Conservation (phyloP, 1,140 invertebrate species). For the Stenopsyche tienmushanensis region DNA sequence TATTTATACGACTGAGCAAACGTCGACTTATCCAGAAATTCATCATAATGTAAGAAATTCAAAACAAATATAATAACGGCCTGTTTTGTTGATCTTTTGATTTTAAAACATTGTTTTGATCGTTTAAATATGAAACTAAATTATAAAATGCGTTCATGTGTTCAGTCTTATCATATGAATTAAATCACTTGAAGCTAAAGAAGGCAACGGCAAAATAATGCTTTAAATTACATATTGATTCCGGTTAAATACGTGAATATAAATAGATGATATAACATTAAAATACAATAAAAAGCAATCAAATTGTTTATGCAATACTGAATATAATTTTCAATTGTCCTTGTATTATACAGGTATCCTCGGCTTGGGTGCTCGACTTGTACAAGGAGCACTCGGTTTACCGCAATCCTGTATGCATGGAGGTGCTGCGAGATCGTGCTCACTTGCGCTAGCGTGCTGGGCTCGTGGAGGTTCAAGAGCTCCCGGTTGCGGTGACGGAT, state of each 20-base stretch:
- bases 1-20: no score
- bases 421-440: constrained; percentile 61
- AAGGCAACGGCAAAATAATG: no score
- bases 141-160: no score
- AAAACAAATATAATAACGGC: no score
- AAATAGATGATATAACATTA: neutral
- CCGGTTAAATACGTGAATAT: neutral
- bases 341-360: constrained; percentile 12
- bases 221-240: neutral
- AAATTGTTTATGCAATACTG: neutral
- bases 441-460: constrained; percentile 71
- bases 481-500: constrained; percentile 63
- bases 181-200: no score
- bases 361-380: constrained; percentile 16
- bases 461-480: constrained; percentile 64
- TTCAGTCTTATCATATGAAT: no score
- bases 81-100: no score
- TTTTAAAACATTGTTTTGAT: no score
- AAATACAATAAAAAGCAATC: neutral
- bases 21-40: no score
- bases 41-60: no score
- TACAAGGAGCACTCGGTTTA: constrained; percentile 19
- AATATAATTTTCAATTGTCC: no score
- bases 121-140: no score
- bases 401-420: constrained; percentile 56